Percentiles rank a stretch among this genome's conserved stretches.
Evolutionary conservation across 2,797 vertebrate genomes (phyloP).

Genomic region (Enteromius trimaculatus): DNA sequence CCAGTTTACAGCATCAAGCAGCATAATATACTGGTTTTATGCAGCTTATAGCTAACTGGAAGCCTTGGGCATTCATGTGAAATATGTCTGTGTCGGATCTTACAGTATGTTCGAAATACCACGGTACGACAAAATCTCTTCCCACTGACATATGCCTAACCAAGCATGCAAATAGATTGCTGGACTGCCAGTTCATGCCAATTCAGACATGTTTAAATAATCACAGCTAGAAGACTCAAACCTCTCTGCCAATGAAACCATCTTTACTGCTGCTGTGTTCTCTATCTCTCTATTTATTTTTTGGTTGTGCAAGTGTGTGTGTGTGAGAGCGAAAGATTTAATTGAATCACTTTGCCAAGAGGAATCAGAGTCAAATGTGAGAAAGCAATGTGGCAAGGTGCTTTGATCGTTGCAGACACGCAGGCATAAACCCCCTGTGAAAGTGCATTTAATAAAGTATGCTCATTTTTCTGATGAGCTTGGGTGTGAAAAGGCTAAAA

Average conservation of each 20-base stretch:
- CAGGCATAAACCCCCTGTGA: slow-evolving; percentile 68
- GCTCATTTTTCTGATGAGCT: slow-evolving; percentile 75
- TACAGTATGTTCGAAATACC: not conserved
- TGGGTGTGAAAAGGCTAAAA: slow-evolving; percentile 72
- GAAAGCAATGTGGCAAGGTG: slow-evolving; percentile 58
- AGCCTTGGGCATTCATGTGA: not conserved
- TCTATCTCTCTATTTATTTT: slow-evolving; percentile 11
- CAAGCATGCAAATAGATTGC: not conserved
- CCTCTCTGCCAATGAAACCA: not conserved
- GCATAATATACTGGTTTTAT: not conserved
- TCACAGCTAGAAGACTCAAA: not conserved
- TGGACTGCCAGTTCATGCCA: not conserved
- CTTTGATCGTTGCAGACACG: slow-evolving; percentile 77
- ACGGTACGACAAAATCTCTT: not conserved
- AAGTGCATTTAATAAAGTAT: slow-evolving; percentile 81
- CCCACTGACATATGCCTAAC: not conserved
- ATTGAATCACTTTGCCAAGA: slow-evolving; percentile 77
- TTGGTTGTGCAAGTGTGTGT: slow-evolving; percentile 68
- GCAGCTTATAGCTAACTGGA: not conserved
- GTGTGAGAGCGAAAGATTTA: slow-evolving; percentile 71
- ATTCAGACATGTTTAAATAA: slow-evolving; percentile 2
- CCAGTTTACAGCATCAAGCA: not conserved
- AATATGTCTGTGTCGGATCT: not conserved
- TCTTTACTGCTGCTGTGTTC: slow-evolving; percentile 10
- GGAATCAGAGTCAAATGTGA: slow-evolving; percentile 61